These are phyloP conservation scores for Octomys mimax DNA, from an alignment of 2,797 vertebrate species.

Conservation along the genomic window DNA sequence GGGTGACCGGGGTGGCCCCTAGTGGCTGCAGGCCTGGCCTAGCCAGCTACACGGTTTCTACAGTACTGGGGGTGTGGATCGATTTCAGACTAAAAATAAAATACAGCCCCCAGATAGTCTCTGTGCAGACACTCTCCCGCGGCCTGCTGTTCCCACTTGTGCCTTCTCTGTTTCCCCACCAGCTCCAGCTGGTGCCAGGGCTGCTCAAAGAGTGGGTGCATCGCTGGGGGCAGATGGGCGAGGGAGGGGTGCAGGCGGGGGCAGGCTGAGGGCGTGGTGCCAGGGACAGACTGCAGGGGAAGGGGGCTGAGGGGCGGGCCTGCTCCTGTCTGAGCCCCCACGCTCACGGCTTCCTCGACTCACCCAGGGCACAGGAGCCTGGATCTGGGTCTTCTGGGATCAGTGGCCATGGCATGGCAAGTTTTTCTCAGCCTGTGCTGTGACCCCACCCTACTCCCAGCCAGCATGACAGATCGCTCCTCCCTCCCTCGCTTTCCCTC, in stretches of 20 bases:
- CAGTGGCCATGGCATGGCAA: accelerated
- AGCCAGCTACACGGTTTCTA: neutral
- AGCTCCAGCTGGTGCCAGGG: conserved; percentile 56
- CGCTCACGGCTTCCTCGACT: accelerated
- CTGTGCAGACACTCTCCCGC: neutral
- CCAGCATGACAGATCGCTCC: neutral
- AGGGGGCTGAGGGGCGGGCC: neutral
- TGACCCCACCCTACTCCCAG: neutral
- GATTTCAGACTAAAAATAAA: conserved; percentile 48
- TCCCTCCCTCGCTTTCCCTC: accelerated
- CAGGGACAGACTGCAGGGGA: neutral
- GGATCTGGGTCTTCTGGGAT: accelerated
- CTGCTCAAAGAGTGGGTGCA: conserved; percentile 14
- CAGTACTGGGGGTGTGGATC: neutral
- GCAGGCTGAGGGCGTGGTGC: neutral
- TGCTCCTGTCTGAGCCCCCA: neutral
- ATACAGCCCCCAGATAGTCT: conserved; percentile 30
- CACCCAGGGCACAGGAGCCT: neutral
- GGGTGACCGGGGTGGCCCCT: neutral
- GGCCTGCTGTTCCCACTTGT: neutral
- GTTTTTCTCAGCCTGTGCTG: neutral
- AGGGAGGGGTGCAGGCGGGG: accelerated
- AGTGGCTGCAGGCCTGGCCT: neutral
- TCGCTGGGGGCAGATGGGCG: neutral
- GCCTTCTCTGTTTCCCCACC: conserved; percentile 16